Percentiles rank a stretch among this genome's conserved stretches.
phyloP scores from a whole-genome alignment of 2,113 vertebrate species.

The Neodon shergylaensis region DNA sequence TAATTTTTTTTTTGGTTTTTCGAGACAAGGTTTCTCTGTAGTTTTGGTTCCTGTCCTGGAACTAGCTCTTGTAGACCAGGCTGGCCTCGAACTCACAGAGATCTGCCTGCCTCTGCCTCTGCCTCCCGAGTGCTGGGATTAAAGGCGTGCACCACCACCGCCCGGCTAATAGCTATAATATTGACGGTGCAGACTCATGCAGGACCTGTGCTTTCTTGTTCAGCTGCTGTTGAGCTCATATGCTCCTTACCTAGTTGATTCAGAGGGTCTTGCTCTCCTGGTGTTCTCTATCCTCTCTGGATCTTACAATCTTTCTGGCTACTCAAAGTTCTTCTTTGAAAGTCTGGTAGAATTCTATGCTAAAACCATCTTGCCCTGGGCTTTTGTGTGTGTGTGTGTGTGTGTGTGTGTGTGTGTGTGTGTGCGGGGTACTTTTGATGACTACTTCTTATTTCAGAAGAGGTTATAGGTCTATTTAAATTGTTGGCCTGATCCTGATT shows the following conservation, averaged over 20 bases:
- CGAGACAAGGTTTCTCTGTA: no score
- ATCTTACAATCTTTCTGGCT: neutral
- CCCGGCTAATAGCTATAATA: neutral
- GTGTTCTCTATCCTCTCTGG: neutral
- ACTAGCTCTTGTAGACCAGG: no score
- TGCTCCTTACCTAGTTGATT: neutral
- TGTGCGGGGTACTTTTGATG: neutral
- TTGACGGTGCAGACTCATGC: neutral
- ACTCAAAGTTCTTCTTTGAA: neutral
- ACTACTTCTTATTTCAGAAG: neutral
- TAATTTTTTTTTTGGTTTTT: no score
- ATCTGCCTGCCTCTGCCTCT: no score
- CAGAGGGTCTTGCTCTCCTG: neutral
- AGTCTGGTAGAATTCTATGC: neutral
- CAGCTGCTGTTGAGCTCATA: neutral
- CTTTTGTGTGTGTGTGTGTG: neutral
- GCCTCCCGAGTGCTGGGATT: no score
- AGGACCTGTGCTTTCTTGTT: neutral
- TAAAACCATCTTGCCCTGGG: neutral
- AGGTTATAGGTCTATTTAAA: neutral
- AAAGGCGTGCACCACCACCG: no score
- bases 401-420: neutral
- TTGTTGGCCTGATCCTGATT: neutral
- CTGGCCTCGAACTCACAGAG: no score
- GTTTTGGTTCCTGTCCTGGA: no score